A percentile compares a stretch with the other conserved stretches of the same genome.
Evolutionary conservation across 2,113 vertebrate genomes (phyloP).

Genomic region (Proteles cristata): DNA sequence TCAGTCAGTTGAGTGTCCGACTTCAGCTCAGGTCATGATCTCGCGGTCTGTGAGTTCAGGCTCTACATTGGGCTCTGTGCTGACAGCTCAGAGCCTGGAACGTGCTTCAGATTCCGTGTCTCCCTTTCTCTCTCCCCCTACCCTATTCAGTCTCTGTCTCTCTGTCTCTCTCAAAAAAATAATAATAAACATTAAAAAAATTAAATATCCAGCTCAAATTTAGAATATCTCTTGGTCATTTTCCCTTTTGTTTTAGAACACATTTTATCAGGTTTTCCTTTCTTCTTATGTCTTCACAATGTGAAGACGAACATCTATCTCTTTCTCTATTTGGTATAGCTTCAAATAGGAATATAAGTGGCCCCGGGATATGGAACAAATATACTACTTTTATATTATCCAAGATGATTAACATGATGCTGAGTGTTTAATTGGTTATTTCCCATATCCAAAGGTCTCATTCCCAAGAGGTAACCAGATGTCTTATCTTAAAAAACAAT

Average conservation of each 20-base stretch:
- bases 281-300: not conserved
- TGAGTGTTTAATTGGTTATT: not conserved
- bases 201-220: not conserved
- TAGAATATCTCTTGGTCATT: not conserved
- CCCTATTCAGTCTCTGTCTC: no score
- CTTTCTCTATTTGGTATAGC: not conserved
- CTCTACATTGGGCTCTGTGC: no score
- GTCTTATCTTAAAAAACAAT: not conserved
- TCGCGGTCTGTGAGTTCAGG: no score
- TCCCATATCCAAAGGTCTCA: conserved; percentile 7
- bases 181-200: no score
- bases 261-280: conserved; percentile 1
- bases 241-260: conserved; percentile 12
- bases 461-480: not conserved
- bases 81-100: no score
- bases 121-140: no score
- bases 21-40: no score
- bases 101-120: no score
- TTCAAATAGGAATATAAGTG: not conserved
- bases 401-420: not conserved
- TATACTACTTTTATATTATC: not conserved
- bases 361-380: not conserved
- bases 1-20: no score
- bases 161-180: no score
- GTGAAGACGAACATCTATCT: not conserved